A percentile compares a stretch with the other conserved stretches of the same genome.
These are phyloP conservation scores for Cheilosia scutellata DNA, from an alignment of 2,888 invertebrate genomes.

Conservation along the genomic window DNA sequence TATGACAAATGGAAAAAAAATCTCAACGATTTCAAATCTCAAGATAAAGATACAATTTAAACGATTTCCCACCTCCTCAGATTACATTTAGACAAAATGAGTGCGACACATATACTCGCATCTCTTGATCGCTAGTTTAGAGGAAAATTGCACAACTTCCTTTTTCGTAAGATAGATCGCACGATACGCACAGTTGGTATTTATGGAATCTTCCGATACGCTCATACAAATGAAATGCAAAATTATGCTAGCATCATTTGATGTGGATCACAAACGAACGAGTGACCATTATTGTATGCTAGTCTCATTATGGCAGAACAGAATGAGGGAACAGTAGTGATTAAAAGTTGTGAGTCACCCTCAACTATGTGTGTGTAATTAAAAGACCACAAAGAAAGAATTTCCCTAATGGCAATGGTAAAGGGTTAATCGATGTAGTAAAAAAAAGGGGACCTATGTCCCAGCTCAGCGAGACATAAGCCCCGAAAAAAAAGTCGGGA, in stretches of 20 bases:
- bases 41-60: constrained; percentile 13
- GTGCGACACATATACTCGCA: constrained; percentile 21
- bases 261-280: constrained; percentile 35
- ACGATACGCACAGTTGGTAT: constrained; percentile 14
- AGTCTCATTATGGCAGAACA: constrained; percentile 32
- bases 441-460: too few species aligned
- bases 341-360: background rate
- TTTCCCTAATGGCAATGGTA: too few species aligned
- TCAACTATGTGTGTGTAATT: too few species aligned
- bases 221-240: constrained; percentile 5
- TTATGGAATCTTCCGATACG: background rate
- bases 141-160: constrained; percentile 66
- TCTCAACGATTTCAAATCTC: background rate
- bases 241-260: constrained; percentile 47
- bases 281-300: constrained; percentile 8
- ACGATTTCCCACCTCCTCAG: constrained; percentile 61
- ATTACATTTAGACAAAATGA: constrained; percentile 31
- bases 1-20: background rate
- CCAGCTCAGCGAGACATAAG: too few species aligned
- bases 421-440: too few species aligned
- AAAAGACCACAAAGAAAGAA: too few species aligned
- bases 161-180: constrained; percentile 13
- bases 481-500: too few species aligned
- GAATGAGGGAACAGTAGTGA: constrained; percentile 32
- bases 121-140: background rate